Evolutionary conservation across 2,888 invertebrate genomes (phyloP).

Genomic region (Agonopterix subpropinquella): DNA sequence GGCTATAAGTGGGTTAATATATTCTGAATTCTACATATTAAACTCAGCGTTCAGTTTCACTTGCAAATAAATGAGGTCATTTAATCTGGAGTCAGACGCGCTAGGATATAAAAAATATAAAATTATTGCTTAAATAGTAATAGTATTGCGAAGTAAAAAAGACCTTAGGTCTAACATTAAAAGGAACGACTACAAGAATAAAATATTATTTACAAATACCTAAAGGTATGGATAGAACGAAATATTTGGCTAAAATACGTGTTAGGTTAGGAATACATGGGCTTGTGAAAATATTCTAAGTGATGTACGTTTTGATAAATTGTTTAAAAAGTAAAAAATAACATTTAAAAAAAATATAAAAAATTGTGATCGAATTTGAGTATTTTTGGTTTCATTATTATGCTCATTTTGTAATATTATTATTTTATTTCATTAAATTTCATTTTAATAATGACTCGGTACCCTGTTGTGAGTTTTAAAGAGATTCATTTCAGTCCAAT

Average conservation of each 20-base stretch:
- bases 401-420: conserved; percentile 38
- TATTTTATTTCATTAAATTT: conserved; percentile 33
- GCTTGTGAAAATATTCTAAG: conserved; percentile 44
- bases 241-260: conserved; percentile 71
- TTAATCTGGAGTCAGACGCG: conserved; percentile 31
- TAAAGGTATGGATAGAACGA: conserved; percentile 58
- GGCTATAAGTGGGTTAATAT: conserved; percentile 16
- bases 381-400: conserved; percentile 58
- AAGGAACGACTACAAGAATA: conserved; percentile 68
- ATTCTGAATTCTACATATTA: conserved; percentile 28
- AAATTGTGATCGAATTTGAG: conserved; percentile 63
- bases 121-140: conserved; percentile 68
- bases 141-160: conserved; percentile 69
- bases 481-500: conserved; percentile 51
- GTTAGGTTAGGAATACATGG: conserved; percentile 65
- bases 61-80: conserved; percentile 23
- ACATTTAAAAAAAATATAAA: conserved; percentile 46
- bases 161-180: conserved; percentile 65
- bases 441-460: conserved; percentile 49
- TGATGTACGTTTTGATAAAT: conserved; percentile 19
- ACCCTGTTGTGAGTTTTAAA: conserved; percentile 62
- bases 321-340: conserved; percentile 20
- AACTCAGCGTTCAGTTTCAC: conserved; percentile 20
- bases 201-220: conserved; percentile 67
- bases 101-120: conserved; percentile 45